These are phyloP conservation scores for Vannuccia rotundouncinata DNA, from an alignment of 2,888 invertebrate species.

Conservation along the genomic window DNA sequence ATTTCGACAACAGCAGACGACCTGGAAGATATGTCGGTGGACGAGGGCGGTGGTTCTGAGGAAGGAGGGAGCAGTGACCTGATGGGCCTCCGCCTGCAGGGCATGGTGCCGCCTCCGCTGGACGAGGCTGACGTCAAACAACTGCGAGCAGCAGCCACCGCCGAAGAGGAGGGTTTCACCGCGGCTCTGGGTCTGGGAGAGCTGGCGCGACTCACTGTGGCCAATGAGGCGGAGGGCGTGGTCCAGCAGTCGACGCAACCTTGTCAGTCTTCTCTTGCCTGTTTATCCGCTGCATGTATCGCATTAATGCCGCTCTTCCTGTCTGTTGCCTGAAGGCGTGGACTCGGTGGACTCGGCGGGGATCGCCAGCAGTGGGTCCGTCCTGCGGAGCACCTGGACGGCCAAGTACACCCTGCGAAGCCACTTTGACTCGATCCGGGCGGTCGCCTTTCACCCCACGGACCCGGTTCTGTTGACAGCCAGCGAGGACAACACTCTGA, in stretches of 20 bases:
- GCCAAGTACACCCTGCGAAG: slow-evolving; percentile 77
- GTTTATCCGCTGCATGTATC: no score
- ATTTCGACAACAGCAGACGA: slow-evolving; percentile 44
- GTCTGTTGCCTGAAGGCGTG: no score
- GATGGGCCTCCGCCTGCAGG: background rate
- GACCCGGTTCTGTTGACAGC: slow-evolving; percentile 94
- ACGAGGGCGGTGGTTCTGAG: slow-evolving; percentile 32
- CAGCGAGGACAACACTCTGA: slow-evolving; percentile 95
- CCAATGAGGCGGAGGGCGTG: slow-evolving; percentile 76
- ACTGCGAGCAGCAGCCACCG: background rate
- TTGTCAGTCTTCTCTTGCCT: background rate
- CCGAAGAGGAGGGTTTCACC: slow-evolving; percentile 36
- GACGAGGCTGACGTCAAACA: background rate
- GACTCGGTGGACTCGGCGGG: background rate
- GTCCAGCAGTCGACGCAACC: background rate
- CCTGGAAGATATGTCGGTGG: slow-evolving; percentile 45
- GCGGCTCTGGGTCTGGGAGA: slow-evolving; percentile 80
- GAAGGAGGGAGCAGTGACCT: background rate
- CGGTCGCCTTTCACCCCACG: slow-evolving; percentile 64
- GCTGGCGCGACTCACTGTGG: slow-evolving; percentile 88
- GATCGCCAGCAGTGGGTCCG: slow-evolving; percentile 59
- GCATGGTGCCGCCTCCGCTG: slow-evolving; percentile 38
- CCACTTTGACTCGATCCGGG: slow-evolving; percentile 59
- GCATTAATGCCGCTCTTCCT: no score
- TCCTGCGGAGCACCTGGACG: slow-evolving; percentile 57